Percentiles rank a stretch among this genome's conserved stretches.
Evolutionary conservation across 2,797 vertebrate species (phyloP).

Genomic region (Diplodus sargus): DNA sequence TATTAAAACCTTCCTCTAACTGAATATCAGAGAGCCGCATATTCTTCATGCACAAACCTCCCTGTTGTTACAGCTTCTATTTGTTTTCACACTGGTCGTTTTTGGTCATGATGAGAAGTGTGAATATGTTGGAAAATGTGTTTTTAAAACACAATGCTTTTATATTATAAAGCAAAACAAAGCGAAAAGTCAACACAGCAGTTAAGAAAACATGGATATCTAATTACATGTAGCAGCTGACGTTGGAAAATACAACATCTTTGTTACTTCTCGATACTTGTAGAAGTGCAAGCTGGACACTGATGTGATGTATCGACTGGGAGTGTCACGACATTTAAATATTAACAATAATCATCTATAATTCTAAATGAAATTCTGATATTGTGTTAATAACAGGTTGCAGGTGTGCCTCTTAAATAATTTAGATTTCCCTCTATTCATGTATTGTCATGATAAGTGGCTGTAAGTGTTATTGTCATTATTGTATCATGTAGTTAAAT

Average conservation of each 20-base stretch:
- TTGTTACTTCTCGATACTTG: background rate
- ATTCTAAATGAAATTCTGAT: too few relatives aligned
- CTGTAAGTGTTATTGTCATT: too few relatives aligned
- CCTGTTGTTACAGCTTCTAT: constrained; percentile 41
- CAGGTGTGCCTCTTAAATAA: too few relatives aligned
- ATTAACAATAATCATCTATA: too few relatives aligned
- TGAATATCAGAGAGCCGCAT: constrained; percentile 57
- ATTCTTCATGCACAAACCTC: constrained; percentile 39
- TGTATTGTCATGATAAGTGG: too few relatives aligned
- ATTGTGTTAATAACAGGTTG: too few relatives aligned
- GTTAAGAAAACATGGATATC: background rate
- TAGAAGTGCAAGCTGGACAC: background rate
- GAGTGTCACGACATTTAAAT: too few relatives aligned
- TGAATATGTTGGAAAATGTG: constrained; percentile 1
- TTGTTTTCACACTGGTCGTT: constrained; percentile 30
- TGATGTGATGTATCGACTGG: background rate
- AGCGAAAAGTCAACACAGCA: background rate
- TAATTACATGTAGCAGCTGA: background rate
- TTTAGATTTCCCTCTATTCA: too few relatives aligned
- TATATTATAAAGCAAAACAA: background rate
- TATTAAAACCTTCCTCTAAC: constrained; percentile 52
- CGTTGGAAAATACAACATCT: background rate
- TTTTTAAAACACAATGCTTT: background rate
- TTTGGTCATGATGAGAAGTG: constrained; percentile 1
- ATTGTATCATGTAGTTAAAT: too few relatives aligned